These are phyloP conservation scores for Chamaea fasciata DNA, from an alignment of 2,113 vertebrate species.

Conservation along the genomic window DNA sequence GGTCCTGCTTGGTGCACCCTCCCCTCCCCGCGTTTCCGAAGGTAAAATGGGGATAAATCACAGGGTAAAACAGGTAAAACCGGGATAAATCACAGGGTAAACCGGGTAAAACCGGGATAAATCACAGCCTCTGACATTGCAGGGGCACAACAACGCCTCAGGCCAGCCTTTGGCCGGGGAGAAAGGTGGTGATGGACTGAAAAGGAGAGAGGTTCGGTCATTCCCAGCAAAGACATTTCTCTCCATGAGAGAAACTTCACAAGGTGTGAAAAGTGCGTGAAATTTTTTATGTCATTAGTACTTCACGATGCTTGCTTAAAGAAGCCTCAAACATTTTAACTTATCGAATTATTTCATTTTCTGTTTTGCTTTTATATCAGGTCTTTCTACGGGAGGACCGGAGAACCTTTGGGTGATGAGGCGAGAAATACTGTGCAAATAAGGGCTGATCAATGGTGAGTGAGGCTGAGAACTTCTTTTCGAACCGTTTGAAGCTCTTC, in stretches of 20 bases:
- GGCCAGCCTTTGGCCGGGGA: background rate
- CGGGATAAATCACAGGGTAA: background rate
- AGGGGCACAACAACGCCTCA: background rate
- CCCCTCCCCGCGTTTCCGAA: background rate
- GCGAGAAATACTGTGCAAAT: background rate
- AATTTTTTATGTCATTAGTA: background rate
- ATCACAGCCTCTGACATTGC: fast-evolving
- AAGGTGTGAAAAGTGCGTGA: background rate
- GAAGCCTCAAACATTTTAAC: background rate
- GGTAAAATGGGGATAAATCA: no score
- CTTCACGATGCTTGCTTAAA: background rate
- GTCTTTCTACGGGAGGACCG: background rate
- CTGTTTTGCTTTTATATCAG: background rate
- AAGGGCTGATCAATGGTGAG: background rate
- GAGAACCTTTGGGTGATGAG: background rate
- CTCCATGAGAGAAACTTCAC: no score
- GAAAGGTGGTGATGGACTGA: background rate
- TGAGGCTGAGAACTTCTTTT: background rate
- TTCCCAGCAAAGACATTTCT: background rate
- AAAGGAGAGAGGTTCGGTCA: background rate
- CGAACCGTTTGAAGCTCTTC: background rate
- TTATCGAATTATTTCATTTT: background rate
- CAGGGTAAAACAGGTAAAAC: background rate
- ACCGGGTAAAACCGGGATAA: background rate
- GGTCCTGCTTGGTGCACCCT: background rate